phyloP scores from a whole-genome alignment of 1,140 invertebrate species.

The Dreissena rostriformis region DNA sequence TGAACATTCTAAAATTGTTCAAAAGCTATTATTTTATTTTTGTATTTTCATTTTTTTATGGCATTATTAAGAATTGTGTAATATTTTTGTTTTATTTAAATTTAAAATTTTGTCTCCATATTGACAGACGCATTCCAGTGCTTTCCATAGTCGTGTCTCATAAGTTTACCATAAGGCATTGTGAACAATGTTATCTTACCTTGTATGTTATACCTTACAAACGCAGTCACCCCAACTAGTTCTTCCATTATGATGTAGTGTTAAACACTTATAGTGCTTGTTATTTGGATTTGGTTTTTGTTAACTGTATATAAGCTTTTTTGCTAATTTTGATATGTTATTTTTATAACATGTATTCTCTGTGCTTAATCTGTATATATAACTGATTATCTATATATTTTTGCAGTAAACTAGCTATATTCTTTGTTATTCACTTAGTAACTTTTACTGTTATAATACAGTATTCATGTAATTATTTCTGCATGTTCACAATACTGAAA shows the following conservation, averaged over 20 bases:
- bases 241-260: not conserved
- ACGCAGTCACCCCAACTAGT: not conserved
- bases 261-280: not conserved
- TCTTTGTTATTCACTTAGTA: not conserved
- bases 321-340: not conserved
- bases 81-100: too few species aligned
- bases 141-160: not conserved
- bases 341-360: not conserved
- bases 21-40: too few species aligned
- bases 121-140: not conserved
- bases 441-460: not conserved
- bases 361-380: slow-evolving; percentile 8
- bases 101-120: too few species aligned
- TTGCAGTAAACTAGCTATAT: not conserved
- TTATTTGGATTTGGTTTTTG: not conserved
- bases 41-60: too few species aligned
- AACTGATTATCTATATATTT: slow-evolving; percentile 6
- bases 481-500: too few species aligned
- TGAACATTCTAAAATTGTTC: too few species aligned
- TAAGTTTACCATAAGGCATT: not conserved
- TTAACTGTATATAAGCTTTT: slow-evolving; percentile 6
- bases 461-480: too few species aligned
- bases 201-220: not conserved
- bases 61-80: too few species aligned
- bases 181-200: not conserved